Conservation (phyloP, 2,888 invertebrate species). For the Drosophila antonietae region DNA sequence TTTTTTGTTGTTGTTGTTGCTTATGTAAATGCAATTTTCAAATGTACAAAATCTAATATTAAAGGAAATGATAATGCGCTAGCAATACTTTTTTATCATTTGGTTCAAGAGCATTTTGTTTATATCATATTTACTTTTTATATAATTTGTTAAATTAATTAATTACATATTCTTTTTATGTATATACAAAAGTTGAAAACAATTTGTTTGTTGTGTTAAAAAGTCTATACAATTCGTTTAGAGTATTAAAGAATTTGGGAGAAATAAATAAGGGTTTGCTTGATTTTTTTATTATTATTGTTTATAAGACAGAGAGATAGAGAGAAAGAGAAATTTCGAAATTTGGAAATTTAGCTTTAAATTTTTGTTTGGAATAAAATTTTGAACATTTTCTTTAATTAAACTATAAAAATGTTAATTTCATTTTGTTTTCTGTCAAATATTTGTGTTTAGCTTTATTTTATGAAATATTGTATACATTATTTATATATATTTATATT, state of each 20-base stretch:
- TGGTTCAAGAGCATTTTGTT: constrained; percentile 35
- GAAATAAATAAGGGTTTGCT: constrained; percentile 15
- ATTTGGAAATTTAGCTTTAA: constrained; percentile 53
- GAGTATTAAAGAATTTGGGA: constrained; percentile 38
- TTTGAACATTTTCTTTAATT: constrained; percentile 23
- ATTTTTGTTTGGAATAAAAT: constrained; percentile 42
- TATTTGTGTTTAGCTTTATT: constrained; percentile 50
- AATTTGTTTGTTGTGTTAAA: constrained; percentile 30
- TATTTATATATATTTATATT: constrained; percentile 18
- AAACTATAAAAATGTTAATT: constrained; percentile 43
- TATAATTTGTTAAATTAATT: background rate
- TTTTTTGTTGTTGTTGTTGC: constrained; percentile 24
- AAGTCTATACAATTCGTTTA: constrained; percentile 54
- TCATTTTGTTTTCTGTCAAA: constrained; percentile 33
- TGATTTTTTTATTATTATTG: constrained; percentile 19
- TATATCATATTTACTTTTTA: constrained; percentile 12
- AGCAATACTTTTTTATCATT: constrained; percentile 38
- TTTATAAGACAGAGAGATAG: constrained; percentile 47
- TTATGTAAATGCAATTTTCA: constrained; percentile 69
- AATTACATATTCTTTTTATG: constrained; percentile 24
- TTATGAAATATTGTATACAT: constrained; percentile 52
- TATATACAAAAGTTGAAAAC: constrained; percentile 49
- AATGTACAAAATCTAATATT: constrained; percentile 69
- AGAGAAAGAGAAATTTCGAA: constrained; percentile 28
- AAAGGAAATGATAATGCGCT: constrained; percentile 57